These are phyloP conservation scores for Poecilobothrus nobilitatus DNA, from an alignment of 2,888 invertebrate genomes.

Conservation along the genomic window DNA sequence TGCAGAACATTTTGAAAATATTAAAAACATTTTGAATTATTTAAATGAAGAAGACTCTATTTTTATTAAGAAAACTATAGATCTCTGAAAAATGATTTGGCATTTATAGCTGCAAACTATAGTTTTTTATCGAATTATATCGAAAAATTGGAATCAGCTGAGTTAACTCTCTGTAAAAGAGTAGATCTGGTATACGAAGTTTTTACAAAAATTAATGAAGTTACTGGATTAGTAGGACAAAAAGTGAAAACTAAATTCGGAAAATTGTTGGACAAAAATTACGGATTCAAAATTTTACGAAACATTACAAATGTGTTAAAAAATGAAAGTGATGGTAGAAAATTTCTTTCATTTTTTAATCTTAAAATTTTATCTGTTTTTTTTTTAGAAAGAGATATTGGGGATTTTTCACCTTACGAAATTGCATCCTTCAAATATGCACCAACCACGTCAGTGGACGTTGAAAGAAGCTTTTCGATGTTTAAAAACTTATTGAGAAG, in stretches of 20 bases:
- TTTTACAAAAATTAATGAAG: too few species aligned
- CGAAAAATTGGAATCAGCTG: background rate
- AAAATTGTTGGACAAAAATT: too few species aligned
- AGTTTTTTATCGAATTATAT: background rate
- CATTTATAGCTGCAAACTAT: background rate
- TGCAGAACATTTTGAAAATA: slow-evolving; percentile 23
- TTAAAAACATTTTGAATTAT: slow-evolving; percentile 16
- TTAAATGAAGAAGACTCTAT: slow-evolving; percentile 13
- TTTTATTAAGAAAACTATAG: slow-evolving; percentile 10
- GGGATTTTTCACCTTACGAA: background rate
- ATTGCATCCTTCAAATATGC: slow-evolving; percentile 11
- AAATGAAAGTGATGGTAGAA: too few species aligned
- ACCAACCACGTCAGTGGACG: slow-evolving; percentile 12
- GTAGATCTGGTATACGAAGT: too few species aligned
- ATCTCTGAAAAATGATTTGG: slow-evolving; percentile 8
- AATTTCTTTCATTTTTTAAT: too few species aligned
- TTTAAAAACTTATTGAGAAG: slow-evolving; percentile 10
- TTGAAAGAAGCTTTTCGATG: slow-evolving; percentile 13
- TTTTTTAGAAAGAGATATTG: too few species aligned
- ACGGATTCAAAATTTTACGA: too few species aligned
- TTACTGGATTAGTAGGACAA: too few species aligned
- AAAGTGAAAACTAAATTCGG: too few species aligned
- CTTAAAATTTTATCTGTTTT: too few species aligned
- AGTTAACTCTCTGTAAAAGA: background rate
- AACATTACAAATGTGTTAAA: too few species aligned